Evolutionary conservation across 2,888 invertebrate species (phyloP).

Genomic region (Eugnorisma glareosa): DNA sequence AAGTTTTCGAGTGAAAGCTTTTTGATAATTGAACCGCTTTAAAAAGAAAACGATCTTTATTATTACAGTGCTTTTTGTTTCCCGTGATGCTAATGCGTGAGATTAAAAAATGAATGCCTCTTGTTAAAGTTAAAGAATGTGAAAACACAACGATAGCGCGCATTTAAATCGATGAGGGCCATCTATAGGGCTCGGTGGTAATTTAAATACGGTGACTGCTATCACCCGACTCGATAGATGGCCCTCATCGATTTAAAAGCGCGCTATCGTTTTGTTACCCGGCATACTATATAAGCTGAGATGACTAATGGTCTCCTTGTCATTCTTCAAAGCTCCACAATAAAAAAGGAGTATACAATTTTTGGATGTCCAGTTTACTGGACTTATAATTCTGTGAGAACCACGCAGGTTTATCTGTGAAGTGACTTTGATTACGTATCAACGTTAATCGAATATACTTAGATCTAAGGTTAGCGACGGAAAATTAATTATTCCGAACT

Average conservation of each 20-base stretch:
- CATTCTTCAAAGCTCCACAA: too few relatives aligned
- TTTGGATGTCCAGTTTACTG: slow-evolving; percentile 5
- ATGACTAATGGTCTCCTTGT: too few relatives aligned
- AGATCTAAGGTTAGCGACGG: background rate
- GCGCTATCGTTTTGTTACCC: slow-evolving; percentile 1
- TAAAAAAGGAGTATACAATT: background rate
- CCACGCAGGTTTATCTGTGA: background rate
- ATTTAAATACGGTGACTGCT: background rate
- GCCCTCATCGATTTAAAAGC: slow-evolving; percentile 10
- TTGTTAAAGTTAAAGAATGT: too few relatives aligned
- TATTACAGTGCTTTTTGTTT: too few relatives aligned
- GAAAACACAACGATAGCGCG: background rate
- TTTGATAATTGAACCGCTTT: too few relatives aligned
- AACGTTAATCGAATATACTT: background rate
- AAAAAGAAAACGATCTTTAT: too few relatives aligned
- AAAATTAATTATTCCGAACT: background rate
- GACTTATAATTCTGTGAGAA: background rate
- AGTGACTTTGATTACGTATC: background rate
- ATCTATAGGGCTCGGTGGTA: background rate
- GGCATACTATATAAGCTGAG: background rate
- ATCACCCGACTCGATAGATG: background rate
- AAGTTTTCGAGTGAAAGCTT: too few relatives aligned
- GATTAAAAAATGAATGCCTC: too few relatives aligned
- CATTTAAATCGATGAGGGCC: slow-evolving; percentile 9
- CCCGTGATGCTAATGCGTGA: too few relatives aligned